A percentile compares a stretch with the other conserved stretches of the same genome.
Conservation (phyloP, 2,888 invertebrate genomes). For the Podabrus alpinus region DNA sequence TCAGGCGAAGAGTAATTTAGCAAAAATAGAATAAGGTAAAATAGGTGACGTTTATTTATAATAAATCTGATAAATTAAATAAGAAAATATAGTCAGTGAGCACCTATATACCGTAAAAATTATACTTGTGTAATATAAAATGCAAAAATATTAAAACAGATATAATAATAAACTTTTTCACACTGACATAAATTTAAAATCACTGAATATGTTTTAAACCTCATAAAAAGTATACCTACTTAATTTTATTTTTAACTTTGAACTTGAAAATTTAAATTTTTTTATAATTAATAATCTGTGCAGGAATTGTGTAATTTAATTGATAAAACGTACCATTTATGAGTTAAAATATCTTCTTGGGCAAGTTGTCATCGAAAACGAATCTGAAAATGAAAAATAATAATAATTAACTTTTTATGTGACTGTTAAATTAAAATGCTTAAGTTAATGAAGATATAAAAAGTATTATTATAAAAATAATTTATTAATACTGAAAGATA, state of each 20-base stretch:
- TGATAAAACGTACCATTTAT: neutral
- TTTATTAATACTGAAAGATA: neutral
- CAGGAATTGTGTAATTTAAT: neutral
- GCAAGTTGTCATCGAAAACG: neutral
- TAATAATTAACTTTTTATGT: neutral
- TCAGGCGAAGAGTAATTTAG: neutral
- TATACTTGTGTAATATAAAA: neutral
- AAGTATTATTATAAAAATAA: neutral
- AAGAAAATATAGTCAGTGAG: neutral
- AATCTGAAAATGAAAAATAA: slow-evolving; percentile 2
- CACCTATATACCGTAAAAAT: neutral
- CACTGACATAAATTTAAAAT: neutral
- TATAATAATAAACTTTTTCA: no score
- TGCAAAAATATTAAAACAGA: neutral
- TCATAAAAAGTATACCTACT: neutral
- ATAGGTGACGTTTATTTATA: neutral
- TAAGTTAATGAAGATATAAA: neutral
- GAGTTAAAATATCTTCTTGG: neutral
- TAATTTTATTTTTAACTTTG: neutral
- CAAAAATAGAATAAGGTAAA: neutral
- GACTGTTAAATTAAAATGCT: neutral
- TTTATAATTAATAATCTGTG: neutral
- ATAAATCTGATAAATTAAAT: neutral
- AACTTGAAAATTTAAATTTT: neutral
- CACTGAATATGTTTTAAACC: neutral